These are phyloP conservation scores for Bombus waltoni DNA, from an alignment of 1,140 invertebrate genomes.

Conservation along the genomic window DNA sequence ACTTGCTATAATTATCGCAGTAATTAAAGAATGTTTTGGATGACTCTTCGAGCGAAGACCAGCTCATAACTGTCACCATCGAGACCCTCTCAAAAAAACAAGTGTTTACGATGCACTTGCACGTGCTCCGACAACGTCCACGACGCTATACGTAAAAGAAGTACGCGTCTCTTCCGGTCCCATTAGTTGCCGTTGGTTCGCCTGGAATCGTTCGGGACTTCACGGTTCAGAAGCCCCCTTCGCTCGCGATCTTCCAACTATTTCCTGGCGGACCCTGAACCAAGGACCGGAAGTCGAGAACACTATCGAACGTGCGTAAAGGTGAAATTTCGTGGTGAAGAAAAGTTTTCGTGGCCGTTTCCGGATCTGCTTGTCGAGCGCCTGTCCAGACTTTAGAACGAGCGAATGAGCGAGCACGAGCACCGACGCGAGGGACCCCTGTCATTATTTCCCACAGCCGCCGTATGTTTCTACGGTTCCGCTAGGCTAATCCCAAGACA, in stretches of 20 bases:
- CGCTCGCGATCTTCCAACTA: slow-evolving; percentile 43
- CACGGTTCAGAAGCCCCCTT: slow-evolving; percentile 63
- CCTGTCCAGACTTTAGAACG: slow-evolving; percentile 38
- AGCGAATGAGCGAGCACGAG: slow-evolving; percentile 57
- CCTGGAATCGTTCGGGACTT: slow-evolving; percentile 60
- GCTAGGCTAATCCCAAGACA: slow-evolving; percentile 64
- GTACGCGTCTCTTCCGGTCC: slow-evolving; percentile 56
- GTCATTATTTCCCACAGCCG: slow-evolving; percentile 80
- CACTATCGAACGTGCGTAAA: slow-evolving; percentile 38
- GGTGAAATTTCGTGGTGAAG: slow-evolving; percentile 71
- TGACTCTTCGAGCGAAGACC: not conserved
- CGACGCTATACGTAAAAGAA: slow-evolving; percentile 35
- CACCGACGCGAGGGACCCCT: slow-evolving; percentile 65
- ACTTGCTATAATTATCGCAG: no score
- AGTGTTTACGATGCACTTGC: slow-evolving; percentile 15
- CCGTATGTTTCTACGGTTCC: slow-evolving; percentile 73
- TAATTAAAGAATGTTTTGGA: not conserved
- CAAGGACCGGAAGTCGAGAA: slow-evolving; percentile 65
- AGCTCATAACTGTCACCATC: not conserved
- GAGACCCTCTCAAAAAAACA: slow-evolving; percentile 2
- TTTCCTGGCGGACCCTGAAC: slow-evolving; percentile 43
- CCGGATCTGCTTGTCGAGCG: slow-evolving; percentile 74
- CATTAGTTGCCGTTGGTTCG: slow-evolving; percentile 46
- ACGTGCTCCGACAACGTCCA: not conserved
- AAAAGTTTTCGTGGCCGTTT: slow-evolving; percentile 75